phyloP scores from a whole-genome alignment of 2,797 vertebrate species.

The Pseudochaenichthys georgianus region DNA sequence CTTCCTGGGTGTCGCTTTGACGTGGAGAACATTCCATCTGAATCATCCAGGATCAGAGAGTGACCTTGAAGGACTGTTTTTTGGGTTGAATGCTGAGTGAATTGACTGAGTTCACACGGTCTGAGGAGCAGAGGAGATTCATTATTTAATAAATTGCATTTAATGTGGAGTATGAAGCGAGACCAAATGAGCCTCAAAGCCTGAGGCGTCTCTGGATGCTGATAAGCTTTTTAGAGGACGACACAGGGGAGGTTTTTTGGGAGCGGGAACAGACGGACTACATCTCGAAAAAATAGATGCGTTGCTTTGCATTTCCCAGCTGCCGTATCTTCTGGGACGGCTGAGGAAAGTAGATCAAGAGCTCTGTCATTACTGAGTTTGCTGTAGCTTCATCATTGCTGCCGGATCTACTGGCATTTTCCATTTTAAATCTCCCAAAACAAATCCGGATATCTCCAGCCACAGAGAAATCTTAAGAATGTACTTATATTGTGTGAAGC shows the following conservation, averaged over 20 bases:
- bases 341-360: slow-evolving; percentile 52
- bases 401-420: slow-evolving; percentile 40
- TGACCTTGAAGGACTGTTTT: slow-evolving; percentile 48
- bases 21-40: slow-evolving; percentile 36
- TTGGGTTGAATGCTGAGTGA: slow-evolving; percentile 32
- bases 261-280: slow-evolving; percentile 56
- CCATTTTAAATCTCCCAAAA: slow-evolving; percentile 49
- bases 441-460: slow-evolving; percentile 38
- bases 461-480: slow-evolving; percentile 19
- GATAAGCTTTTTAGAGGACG: slow-evolving; percentile 66
- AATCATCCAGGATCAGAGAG: slow-evolving; percentile 48
- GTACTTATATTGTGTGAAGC: slow-evolving; percentile 15
- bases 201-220: slow-evolving; percentile 59
- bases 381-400: slow-evolving; percentile 37
- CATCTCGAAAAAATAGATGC: slow-evolving; percentile 50
- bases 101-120: slow-evolving; percentile 57
- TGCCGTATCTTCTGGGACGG: slow-evolving; percentile 46
- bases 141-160: slow-evolving; percentile 75
- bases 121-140: slow-evolving; percentile 61
- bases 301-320: slow-evolving; percentile 52
- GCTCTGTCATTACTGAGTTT: slow-evolving; percentile 44
- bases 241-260: slow-evolving; percentile 48
- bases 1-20: slow-evolving; percentile 35
- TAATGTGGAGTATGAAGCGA: slow-evolving; percentile 70
- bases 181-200: slow-evolving; percentile 69